Evolutionary conservation across 2,888 invertebrate species (phyloP), one percentile per base, ranked within the genome.

Genomic region (Tipula vernalis): DNA sequence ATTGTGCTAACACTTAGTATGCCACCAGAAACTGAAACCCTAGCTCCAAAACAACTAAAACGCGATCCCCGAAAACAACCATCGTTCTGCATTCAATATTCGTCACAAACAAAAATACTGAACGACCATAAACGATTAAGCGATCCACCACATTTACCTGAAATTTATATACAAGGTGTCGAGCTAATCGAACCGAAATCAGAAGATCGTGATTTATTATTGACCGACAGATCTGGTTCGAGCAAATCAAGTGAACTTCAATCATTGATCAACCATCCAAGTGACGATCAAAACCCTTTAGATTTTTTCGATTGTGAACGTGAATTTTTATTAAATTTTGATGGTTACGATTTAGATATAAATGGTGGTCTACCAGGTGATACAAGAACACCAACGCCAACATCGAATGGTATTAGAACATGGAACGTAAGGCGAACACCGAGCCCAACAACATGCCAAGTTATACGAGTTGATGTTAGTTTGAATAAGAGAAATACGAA

Each of bases 1-100:
- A 87, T 87, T 5, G 57, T 87, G 1, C 10, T 87, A n/a, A 87
- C 87, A 84, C 57, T 87, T 13, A 86, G 57, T 84, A 86, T 87
- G 36, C 86, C 87, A 18, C 47, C 87, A 1, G 87, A 87, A 41
- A 85, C 86, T 5, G 15, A 86, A 83, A 87, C 87, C 15, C 44
- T 87, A 36, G 87, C 86, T 12, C 87, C 87, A 36, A 86, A 87
- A 57, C 15, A n/a, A 6, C 42, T 87, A 3, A 87, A 87, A 83
- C 86, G 87, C 3, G 84, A 86, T 13, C 87, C 83, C 0, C 85
- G 86, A 36, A 86, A 83, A 36, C 86, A 44, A 47, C 87, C 87
- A 84, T 39, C 87, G 12, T 87, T 87, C 39, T 87, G 87, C 71
- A 83, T 86, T 86, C 87, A 87, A 41, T 87, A 85, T 36, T 15